Evolutionary conservation across 1,140 invertebrate genomes (phyloP).

Genomic region (Tetragnatha versicolor): DNA sequence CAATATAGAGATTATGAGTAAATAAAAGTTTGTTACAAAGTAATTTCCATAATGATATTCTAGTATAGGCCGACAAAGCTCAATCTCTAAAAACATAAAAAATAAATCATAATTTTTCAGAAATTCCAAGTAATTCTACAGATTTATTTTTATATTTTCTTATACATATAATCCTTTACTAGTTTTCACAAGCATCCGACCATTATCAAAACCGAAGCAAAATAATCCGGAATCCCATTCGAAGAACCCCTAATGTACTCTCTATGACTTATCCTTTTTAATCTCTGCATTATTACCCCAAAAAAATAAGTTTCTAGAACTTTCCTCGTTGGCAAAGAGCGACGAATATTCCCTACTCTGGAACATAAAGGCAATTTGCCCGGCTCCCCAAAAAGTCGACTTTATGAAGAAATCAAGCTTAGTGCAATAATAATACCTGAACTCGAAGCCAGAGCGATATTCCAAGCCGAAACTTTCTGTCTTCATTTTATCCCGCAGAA

Average conservation of each 20-base stretch:
- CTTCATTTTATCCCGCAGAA: slow-evolving; percentile 17
- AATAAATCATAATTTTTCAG: too few relatives aligned
- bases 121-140: too few relatives aligned
- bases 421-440: not conserved
- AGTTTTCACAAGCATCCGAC: too few relatives aligned
- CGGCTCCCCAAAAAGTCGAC: not conserved
- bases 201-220: too few relatives aligned
- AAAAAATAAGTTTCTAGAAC: not conserved
- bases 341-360: not conserved
- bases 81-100: too few relatives aligned
- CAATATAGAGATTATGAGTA: too few relatives aligned
- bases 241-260: not conserved
- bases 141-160: too few relatives aligned
- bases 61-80: too few relatives aligned
- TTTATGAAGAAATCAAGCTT: slow-evolving; percentile 1
- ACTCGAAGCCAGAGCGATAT: slow-evolving; percentile 23
- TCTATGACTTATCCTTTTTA: not conserved
- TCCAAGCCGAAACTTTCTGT: slow-evolving; percentile 20
- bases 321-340: not conserved
- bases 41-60: too few relatives aligned
- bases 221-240: too few relatives aligned
- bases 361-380: slow-evolving; percentile 15
- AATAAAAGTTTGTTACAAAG: too few relatives aligned
- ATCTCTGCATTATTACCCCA: not conserved
- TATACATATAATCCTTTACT: too few relatives aligned